Conservation (phyloP, 2,797 vertebrate genomes). For the Ctenopoma multispine region DNA sequence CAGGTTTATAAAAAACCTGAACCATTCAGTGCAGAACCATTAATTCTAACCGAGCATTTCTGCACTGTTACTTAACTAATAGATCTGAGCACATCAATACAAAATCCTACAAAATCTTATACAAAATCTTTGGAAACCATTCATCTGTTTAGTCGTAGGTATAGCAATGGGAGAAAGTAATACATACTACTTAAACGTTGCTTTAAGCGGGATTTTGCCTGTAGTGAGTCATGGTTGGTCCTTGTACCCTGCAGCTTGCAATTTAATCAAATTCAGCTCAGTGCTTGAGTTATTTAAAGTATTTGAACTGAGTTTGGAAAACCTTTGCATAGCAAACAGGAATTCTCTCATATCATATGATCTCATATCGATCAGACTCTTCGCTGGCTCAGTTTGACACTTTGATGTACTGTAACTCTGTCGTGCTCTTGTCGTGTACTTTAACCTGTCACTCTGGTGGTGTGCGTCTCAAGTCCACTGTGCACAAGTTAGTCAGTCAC, state of each 20-base stretch:
- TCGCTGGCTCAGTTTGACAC: slow-evolving; percentile 53
- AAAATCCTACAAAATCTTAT: neutral
- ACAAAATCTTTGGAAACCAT: too few relatives aligned
- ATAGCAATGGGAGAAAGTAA: neutral
- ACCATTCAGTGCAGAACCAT: too few relatives aligned
- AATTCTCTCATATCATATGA: slow-evolving; percentile 2
- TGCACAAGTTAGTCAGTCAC: slow-evolving; percentile 51
- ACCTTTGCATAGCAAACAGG: neutral
- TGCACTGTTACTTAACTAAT: too few relatives aligned
- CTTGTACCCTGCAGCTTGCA: slow-evolving; percentile 1
- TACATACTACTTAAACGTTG: neutral
- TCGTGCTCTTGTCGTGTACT: slow-evolving; percentile 62
- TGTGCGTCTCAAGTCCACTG: slow-evolving; percentile 50
- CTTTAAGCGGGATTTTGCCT: slow-evolving; percentile 7
- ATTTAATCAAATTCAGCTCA: slow-evolving; percentile 1
- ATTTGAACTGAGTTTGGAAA: neutral
- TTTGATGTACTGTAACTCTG: slow-evolving; percentile 33
- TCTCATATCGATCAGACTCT: slow-evolving; percentile 17
- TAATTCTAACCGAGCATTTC: too few relatives aligned
- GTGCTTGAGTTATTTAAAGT: neutral
- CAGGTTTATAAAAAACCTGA: too few relatives aligned
- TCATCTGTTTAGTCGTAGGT: neutral
- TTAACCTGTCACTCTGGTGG: slow-evolving; percentile 64
- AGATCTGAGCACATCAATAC: too few relatives aligned
- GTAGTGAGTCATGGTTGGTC: slow-evolving; percentile 11